Percentiles rank a stretch among this genome's conserved stretches.
phyloP scores from a whole-genome alignment of 2,797 vertebrate genomes.

The Galago senegalensis region DNA sequence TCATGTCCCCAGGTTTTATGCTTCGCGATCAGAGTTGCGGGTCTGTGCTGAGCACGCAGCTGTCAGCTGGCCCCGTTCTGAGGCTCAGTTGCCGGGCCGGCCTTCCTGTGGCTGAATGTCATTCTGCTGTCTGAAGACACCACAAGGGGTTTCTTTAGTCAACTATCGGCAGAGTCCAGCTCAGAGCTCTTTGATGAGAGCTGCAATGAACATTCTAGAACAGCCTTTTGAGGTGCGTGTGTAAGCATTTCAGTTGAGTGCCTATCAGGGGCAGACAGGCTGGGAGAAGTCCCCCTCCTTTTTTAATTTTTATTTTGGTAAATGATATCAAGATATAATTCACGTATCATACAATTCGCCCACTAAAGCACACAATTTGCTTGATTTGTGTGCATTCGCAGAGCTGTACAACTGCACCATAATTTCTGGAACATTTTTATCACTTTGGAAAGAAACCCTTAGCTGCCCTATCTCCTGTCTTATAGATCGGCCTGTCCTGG shows the following conservation, averaged over 20 bases:
- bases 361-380: accelerated
- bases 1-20: not conserved
- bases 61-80: not conserved
- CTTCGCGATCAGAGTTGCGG: accelerated
- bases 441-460: not conserved
- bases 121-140: accelerated
- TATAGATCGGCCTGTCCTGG: accelerated
- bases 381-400: accelerated
- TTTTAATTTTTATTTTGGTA: not conserved
- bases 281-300: no score
- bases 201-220: not conserved
- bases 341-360: not conserved
- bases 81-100: accelerated
- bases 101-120: not conserved
- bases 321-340: not conserved
- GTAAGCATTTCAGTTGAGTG: accelerated
- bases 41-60: not conserved
- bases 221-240: accelerated
- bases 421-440: not conserved
- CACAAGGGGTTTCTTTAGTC: no score
- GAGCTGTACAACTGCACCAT: not conserved
- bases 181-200: not conserved
- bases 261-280: accelerated
- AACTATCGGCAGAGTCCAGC: no score
- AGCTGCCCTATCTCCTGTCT: accelerated